Evolutionary conservation across 1,140 invertebrate genomes (phyloP).

Genomic region (Ectropis grisescens): DNA sequence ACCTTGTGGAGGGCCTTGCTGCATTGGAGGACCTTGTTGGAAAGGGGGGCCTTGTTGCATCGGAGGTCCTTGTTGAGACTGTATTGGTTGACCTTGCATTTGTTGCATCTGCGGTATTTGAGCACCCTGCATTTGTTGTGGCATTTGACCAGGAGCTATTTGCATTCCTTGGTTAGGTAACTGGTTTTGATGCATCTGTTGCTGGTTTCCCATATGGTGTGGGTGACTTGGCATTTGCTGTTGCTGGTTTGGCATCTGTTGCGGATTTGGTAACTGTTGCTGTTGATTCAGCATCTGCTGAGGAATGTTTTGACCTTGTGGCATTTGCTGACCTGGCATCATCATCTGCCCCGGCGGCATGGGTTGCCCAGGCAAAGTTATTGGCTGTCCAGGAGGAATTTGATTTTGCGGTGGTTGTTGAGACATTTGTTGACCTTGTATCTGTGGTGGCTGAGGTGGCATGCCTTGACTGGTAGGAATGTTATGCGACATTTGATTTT

Average conservation of each 20-base stretch:
- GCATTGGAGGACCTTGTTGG: background rate
- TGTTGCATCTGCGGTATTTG: conserved; percentile 20
- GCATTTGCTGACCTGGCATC: conserved; percentile 22
- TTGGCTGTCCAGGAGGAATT: conserved; percentile 30
- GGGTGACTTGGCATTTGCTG: background rate
- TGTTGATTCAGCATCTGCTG: conserved; percentile 31
- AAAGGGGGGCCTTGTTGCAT: conserved; percentile 5
- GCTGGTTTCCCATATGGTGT: conserved; percentile 12
- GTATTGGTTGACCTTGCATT: conserved; percentile 13
- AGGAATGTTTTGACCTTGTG: conserved; percentile 33
- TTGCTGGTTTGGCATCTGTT: conserved; percentile 5
- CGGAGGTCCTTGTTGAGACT: conserved; percentile 8
- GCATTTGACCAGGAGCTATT: conserved; percentile 13
- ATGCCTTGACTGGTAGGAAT: conserved; percentile 11
- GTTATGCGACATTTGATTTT: conserved; percentile 11
- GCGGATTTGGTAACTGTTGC: conserved; percentile 8
- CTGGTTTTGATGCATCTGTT: conserved; percentile 8
- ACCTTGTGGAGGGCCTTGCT: conserved; percentile 1
- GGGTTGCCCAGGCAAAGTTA: conserved; percentile 37
- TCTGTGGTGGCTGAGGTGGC: conserved; percentile 24
- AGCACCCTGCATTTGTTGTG: conserved; percentile 13
- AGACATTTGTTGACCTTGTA: conserved; percentile 26
- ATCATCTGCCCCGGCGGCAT: conserved; percentile 21
- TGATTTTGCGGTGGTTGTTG: conserved; percentile 23
- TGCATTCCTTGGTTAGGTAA: background rate